Percentiles rank a stretch among this genome's conserved stretches.
Evolutionary conservation across 2,888 invertebrate genomes (phyloP).

Genomic region (Dryomyza anilis): DNA sequence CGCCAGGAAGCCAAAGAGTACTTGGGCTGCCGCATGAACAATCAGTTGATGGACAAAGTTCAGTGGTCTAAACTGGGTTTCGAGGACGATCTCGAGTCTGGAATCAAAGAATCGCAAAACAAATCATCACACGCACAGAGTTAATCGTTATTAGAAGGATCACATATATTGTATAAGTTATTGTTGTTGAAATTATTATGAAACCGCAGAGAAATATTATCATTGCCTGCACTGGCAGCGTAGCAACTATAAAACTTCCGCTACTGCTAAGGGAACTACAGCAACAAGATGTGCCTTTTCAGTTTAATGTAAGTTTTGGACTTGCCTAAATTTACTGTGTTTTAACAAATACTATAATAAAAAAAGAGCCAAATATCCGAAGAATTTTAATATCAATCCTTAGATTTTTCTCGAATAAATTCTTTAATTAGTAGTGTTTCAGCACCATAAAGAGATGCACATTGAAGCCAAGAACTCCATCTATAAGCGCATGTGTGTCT

Average conservation of each 20-base stretch:
- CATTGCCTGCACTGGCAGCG: slow-evolving; percentile 93
- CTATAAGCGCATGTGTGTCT: no score
- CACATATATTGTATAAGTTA: no score
- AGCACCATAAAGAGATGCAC: no score
- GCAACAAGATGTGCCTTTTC: slow-evolving; percentile 48
- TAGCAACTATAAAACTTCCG: slow-evolving; percentile 91
- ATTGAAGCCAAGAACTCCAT: no score
- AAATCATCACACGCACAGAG: background rate
- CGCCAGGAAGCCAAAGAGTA: slow-evolving; percentile 82
- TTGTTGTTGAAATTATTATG: slow-evolving; percentile 25
- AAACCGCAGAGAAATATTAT: slow-evolving; percentile 68
- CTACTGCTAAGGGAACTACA: slow-evolving; percentile 68
- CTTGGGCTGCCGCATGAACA: slow-evolving; percentile 92
- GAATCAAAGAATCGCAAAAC: background rate
- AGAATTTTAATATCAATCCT: no score
- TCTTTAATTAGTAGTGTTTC: no score
- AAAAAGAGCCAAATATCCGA: no score
- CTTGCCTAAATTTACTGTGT: no score
- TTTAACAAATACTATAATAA: no score
- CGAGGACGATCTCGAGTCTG: slow-evolving; percentile 36
- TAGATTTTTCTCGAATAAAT: no score
- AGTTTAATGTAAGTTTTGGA: slow-evolving; percentile 47
- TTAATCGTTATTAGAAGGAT: background rate
- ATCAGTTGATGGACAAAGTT: slow-evolving; percentile 92
- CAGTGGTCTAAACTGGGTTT: slow-evolving; percentile 90